Percentiles rank a stretch among this genome's conserved stretches.
These are phyloP conservation scores for Caenorhabditis virilis DNA, from an alignment of 2,888 invertebrate genomes.

Conservation along the genomic window DNA sequence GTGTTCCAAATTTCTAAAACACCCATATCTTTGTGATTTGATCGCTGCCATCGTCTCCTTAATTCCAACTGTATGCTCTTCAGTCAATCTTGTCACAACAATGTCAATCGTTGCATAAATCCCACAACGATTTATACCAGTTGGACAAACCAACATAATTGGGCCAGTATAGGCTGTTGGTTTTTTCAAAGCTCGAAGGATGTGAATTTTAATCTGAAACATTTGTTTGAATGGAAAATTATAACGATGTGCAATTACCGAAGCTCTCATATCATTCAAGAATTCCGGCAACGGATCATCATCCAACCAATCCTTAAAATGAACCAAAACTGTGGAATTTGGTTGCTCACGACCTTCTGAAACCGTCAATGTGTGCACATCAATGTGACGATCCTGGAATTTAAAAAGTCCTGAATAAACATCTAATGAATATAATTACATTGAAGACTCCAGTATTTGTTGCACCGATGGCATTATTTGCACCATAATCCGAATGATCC, in stretches of 20 bases:
- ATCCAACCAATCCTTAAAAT: constrained; percentile 31
- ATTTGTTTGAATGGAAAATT: neutral
- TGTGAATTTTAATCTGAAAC: constrained; percentile 33
- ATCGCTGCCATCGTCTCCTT: constrained; percentile 33
- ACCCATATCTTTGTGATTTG: constrained; percentile 29
- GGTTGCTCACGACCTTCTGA: neutral
- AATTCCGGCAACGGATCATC: constrained; percentile 25
- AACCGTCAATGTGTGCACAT: constrained; percentile 18
- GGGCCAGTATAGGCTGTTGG: constrained; percentile 24
- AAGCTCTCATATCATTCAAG: constrained; percentile 27
- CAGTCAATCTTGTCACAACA: constrained; percentile 25
- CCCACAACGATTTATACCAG: constrained; percentile 24
- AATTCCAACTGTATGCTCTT: constrained; percentile 35
- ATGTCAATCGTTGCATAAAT: constrained; percentile 30
- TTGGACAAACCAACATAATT: constrained; percentile 29
- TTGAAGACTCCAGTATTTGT: constrained; percentile 1
- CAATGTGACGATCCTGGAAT: constrained; percentile 22
- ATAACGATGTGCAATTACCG: constrained; percentile 6
- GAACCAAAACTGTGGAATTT: constrained; percentile 15
- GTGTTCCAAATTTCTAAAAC: constrained; percentile 19
- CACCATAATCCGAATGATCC: neutral
- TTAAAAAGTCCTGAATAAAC: neutral
- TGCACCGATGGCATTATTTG: neutral
- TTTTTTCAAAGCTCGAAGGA: constrained; percentile 14
- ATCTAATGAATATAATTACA: neutral